These are phyloP conservation scores for Apaloderma vittatum DNA, from an alignment of 2,113 vertebrate species.

Conservation along the genomic window DNA sequence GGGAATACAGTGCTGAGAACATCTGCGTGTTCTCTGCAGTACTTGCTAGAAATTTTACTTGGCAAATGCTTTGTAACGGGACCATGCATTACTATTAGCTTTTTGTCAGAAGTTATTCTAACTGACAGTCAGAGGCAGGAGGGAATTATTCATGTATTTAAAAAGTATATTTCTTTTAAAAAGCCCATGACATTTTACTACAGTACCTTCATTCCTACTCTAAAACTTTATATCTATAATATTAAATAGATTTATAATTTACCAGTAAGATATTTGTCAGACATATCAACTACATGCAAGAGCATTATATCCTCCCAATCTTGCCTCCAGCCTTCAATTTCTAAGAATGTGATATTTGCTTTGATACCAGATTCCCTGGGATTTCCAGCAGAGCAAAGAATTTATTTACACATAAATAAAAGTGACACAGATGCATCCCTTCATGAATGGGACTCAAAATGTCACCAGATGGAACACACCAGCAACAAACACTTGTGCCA, in stretches of 20 bases:
- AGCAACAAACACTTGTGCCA: neutral
- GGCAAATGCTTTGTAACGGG: neutral
- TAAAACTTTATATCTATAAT: neutral
- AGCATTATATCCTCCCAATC: neutral
- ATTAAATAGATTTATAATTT: neutral
- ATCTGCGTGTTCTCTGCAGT: neutral
- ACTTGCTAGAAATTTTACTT: neutral
- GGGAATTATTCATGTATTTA: neutral
- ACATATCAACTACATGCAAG: neutral
- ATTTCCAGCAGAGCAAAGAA: neutral
- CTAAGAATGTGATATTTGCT: neutral
- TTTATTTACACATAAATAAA: neutral
- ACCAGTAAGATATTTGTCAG: neutral
- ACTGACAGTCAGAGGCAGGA: rapidly evolving
- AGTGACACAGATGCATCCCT: neutral
- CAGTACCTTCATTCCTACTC: neutral
- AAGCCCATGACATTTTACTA: neutral
- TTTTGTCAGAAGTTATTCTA: neutral
- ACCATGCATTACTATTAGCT: neutral
- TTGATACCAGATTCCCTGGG: neutral
- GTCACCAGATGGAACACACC: neutral
- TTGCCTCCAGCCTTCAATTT: neutral
- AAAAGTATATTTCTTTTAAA: neutral
- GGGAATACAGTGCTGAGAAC: neutral
- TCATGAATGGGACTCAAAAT: neutral